Conservation (phyloP, 2,888 invertebrate species). For the Cabera pusaria region DNA sequence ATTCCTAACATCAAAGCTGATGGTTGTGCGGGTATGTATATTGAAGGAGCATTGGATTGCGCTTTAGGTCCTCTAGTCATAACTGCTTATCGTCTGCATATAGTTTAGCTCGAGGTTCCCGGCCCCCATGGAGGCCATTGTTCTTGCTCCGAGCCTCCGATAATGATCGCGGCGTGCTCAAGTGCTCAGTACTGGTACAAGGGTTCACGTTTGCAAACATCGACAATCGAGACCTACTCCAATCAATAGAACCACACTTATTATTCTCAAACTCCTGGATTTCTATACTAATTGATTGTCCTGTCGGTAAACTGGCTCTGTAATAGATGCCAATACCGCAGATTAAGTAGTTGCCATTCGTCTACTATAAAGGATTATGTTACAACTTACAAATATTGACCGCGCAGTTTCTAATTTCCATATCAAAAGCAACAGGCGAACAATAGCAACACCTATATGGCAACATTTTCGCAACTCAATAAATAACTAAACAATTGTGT, state of each 20-base stretch:
- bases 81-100: slow-evolving; percentile 54
- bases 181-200: slow-evolving; percentile 24
- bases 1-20: too few species aligned
- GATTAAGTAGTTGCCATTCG: neutral
- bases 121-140: slow-evolving; percentile 60
- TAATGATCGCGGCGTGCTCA: slow-evolving; percentile 49
- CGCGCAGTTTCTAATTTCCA: slow-evolving; percentile 49
- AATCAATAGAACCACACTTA: neutral
- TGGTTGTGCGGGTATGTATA: slow-evolving; percentile 12
- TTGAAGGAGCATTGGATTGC: slow-evolving; percentile 13
- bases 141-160: slow-evolving; percentile 58
- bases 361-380: slow-evolving; percentile 1
- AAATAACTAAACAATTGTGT: slow-evolving; percentile 47
- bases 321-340: neutral
- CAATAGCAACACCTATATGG: slow-evolving; percentile 36
- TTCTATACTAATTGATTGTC: too few species aligned
- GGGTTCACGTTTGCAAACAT: slow-evolving; percentile 26
- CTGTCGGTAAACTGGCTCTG: too few species aligned
- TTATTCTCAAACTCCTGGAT: too few species aligned
- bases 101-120: slow-evolving; percentile 56
- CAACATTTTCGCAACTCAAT: slow-evolving; percentile 54
- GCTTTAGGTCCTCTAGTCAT: slow-evolving; percentile 4
- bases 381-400: slow-evolving; percentile 3
- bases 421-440: slow-evolving; percentile 47
- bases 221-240: slow-evolving; percentile 1